A percentile compares a stretch with the other conserved stretches of the same genome.
Evolutionary conservation across 2,888 invertebrate species (phyloP).

Genomic region (Polydesmus complanatus): DNA sequence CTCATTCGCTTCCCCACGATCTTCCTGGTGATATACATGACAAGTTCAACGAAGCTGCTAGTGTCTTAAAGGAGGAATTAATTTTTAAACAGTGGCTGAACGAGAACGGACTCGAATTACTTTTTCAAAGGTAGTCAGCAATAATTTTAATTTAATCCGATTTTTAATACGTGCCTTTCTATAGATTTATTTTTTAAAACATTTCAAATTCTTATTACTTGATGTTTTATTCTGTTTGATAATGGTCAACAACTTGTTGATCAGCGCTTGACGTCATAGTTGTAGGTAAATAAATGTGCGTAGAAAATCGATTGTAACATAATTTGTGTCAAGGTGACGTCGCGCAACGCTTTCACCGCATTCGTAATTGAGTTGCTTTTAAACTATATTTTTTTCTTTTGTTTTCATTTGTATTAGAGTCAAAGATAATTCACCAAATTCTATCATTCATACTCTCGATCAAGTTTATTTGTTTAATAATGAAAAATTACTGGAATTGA

Average conservation of each 20-base stretch:
- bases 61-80: not conserved
- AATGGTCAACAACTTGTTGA: too few relatives aligned
- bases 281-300: too few relatives aligned
- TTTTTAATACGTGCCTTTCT: not conserved
- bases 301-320: too few relatives aligned
- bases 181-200: not conserved
- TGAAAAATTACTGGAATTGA: not conserved
- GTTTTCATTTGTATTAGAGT: not conserved
- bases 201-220: too few relatives aligned
- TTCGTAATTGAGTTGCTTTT: not conserved
- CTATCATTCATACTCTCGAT: not conserved
- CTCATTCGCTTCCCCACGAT: not conserved
- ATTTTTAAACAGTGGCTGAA: constrained; percentile 10
- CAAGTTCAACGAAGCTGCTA: not conserved
- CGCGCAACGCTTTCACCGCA: not conserved
- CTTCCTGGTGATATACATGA: not conserved
- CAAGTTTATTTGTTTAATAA: not conserved
- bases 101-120: not conserved
- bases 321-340: too few relatives aligned
- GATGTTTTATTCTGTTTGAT: too few relatives aligned
- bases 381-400: not conserved
- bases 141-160: not conserved
- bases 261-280: too few relatives aligned
- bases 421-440: too few relatives aligned
- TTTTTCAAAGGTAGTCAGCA: constrained; percentile 1